A percentile compares a stretch with the other conserved stretches of the same genome.
phyloP scores from a whole-genome alignment of 1,140 invertebrate species.

The Lepidurus apus region DNA sequence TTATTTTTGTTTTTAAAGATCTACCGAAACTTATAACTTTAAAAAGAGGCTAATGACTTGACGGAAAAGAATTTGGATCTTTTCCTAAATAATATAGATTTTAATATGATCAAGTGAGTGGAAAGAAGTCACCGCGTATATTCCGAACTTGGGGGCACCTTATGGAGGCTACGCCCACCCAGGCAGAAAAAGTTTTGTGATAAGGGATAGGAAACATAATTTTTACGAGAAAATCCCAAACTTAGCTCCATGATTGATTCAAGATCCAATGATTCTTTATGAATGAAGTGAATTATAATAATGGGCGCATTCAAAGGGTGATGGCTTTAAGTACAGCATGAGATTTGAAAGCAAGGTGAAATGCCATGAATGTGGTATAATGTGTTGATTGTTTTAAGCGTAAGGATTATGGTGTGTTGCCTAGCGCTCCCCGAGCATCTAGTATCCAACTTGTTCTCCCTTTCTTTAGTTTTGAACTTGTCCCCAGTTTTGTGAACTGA shows the following conservation, averaged over 20 bases:
- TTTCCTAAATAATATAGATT: constrained; percentile 12
- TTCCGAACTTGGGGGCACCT: constrained; percentile 20
- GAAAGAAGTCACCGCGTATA: constrained; percentile 21
- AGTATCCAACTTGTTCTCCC: not conserved
- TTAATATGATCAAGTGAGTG: constrained; percentile 15
- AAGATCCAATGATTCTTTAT: not conserved
- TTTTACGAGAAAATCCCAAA: not conserved
- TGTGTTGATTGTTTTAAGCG: constrained; percentile 22
- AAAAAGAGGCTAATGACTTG: not conserved
- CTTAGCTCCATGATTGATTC: not conserved
- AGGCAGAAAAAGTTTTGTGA: constrained; percentile 15
- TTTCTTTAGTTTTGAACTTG: not conserved
- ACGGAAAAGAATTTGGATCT: not conserved
- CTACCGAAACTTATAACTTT: not conserved
- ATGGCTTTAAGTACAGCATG: not conserved
- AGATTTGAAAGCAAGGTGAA: not conserved
- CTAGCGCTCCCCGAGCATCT: not conserved
- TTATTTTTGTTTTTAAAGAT: not conserved
- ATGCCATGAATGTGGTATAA: constrained; percentile 15
- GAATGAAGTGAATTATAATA: not conserved
- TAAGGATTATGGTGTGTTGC: constrained; percentile 15
- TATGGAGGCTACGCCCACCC: constrained; percentile 16
- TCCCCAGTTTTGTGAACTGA: not conserved
- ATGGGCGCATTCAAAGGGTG: not conserved
- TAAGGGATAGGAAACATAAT: not conserved